Conservation (phyloP, 1,140 invertebrate genomes). For the Sipha flava region DNA sequence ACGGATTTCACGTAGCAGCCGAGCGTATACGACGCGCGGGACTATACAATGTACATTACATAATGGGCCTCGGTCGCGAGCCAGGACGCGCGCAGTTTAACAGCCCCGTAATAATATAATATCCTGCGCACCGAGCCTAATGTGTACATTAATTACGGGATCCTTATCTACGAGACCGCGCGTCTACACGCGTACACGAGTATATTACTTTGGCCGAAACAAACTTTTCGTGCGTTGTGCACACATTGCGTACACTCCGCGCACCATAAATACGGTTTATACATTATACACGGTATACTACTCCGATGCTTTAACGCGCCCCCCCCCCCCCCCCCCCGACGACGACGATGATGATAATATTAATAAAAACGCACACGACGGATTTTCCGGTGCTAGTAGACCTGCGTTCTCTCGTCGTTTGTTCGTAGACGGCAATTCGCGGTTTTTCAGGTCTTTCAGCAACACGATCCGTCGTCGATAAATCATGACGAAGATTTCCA, state of each 20-base stretch:
- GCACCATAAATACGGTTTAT: no score
- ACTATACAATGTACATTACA: no score
- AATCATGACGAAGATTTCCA: background rate
- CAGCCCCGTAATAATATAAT: background rate
- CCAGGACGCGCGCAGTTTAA: background rate
- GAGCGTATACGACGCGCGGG: background rate
- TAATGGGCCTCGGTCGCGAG: background rate
- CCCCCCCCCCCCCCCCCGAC: no score
- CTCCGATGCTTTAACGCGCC: no score
- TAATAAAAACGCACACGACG: background rate
- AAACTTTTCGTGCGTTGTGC: background rate
- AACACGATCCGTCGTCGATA: background rate
- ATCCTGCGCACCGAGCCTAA: background rate
- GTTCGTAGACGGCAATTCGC: background rate
- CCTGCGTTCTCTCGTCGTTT: no score
- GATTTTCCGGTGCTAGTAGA: background rate
- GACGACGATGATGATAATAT: no score
- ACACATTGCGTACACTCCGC: background rate
- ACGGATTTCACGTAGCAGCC: background rate
- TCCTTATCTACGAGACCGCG: background rate
- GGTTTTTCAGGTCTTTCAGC: background rate
- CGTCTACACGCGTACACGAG: background rate
- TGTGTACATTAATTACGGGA: slow-evolving; percentile 14
- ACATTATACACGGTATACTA: no score
- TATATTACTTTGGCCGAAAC: background rate